Evolutionary conservation across 2,797 vertebrate species (phyloP).

Genomic region (Glyptemys insculpta): DNA sequence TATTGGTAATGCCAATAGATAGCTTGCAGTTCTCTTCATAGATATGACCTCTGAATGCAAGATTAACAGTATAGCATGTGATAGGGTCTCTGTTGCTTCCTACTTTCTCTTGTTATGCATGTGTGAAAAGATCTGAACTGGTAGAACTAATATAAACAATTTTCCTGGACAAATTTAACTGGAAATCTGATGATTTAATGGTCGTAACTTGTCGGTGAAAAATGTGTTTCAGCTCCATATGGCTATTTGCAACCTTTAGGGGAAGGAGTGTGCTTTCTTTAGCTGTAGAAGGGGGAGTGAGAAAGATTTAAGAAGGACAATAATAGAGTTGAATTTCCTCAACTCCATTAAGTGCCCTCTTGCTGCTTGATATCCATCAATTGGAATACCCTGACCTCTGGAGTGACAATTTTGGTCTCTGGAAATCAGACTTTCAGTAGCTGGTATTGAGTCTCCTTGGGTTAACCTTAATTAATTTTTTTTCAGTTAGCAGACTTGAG

Average conservation of each 20-base stretch:
- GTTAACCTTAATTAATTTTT: slow-evolving; percentile 42
- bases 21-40: not conserved
- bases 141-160: not conserved
- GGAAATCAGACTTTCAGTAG: not conserved
- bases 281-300: not conserved
- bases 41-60: not conserved
- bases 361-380: not conserved
- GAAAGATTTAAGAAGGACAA: not conserved
- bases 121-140: not conserved
- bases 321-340: not conserved
- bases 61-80: not conserved
- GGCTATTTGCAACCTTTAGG: not conserved
- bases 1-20: not conserved
- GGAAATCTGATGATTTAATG: not conserved
- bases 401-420: not conserved
- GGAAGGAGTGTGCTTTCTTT: not conserved
- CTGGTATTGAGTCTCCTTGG: not conserved
- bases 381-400: not conserved
- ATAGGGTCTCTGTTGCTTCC: not conserved
- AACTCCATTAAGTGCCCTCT: not conserved
- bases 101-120: rapidly evolving
- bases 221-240: not conserved
- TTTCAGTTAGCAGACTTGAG: slow-evolving; percentile 94
- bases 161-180: not conserved
- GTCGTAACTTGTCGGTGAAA: not conserved